phyloP scores from a whole-genome alignment of 2,888 invertebrate genomes.

The Nowickia ferox region DNA sequence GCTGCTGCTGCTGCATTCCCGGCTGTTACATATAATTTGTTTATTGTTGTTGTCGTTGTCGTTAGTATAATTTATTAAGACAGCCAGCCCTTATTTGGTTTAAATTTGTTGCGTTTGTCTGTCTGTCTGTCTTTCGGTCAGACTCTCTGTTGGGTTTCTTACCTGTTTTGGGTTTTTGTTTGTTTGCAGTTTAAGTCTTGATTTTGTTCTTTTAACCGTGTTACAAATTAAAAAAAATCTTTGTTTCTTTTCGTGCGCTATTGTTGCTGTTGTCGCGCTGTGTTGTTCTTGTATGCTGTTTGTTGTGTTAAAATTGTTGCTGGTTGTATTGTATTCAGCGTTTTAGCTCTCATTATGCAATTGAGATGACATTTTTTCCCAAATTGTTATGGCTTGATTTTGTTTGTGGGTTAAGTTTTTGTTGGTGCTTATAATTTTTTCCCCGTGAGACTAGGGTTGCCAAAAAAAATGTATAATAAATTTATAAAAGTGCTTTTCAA shows the following conservation, averaged over 20 bases:
- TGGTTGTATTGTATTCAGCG: conserved; percentile 43
- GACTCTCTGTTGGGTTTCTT: background rate
- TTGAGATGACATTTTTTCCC: conserved; percentile 69
- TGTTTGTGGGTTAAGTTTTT: conserved; percentile 5
- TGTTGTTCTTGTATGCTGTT: conserved; percentile 1
- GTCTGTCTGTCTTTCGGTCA: background rate
- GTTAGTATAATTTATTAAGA: conserved; percentile 64
- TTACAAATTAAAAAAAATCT: conserved; percentile 49
- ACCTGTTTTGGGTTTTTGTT: background rate
- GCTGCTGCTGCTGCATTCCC: conserved; percentile 18
- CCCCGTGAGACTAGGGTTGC: conserved; percentile 18
- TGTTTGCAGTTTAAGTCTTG: conserved; percentile 3
- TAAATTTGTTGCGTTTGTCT: conserved; percentile 54
- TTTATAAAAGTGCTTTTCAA: background rate
- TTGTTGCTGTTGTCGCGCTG: conserved; percentile 25
- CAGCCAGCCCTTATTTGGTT: conserved; percentile 57
- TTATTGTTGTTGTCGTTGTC: conserved; percentile 38
- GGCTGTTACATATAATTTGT: conserved; percentile 62
- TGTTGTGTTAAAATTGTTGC: conserved; percentile 26
- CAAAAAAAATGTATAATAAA: background rate
- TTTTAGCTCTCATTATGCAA: conserved; percentile 68
- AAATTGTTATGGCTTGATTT: conserved; percentile 54
- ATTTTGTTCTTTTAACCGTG: conserved; percentile 49
- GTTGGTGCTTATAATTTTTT: background rate
- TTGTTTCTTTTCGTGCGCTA: conserved; percentile 12